These are phyloP conservation scores for Nyctibius grandis DNA, from an alignment of 2,797 vertebrate genomes.

Conservation along the genomic window DNA sequence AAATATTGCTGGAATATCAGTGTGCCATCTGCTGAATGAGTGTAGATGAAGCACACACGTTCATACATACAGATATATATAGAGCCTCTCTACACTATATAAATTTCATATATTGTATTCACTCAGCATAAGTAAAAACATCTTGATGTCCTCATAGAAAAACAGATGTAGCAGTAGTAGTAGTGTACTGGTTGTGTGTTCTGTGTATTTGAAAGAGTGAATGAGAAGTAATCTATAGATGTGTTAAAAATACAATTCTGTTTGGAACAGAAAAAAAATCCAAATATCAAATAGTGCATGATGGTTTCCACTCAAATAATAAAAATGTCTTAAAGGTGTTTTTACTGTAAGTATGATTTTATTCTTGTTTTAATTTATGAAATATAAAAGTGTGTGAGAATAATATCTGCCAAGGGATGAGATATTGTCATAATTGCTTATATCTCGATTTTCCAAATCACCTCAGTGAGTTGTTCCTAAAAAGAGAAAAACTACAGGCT, in stretches of 20 bases:
- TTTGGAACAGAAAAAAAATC: not conserved
- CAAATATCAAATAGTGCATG: not conserved
- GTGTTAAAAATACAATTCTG: not conserved
- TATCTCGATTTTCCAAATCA: not conserved
- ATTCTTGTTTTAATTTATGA: not conserved
- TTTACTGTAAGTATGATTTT: not conserved
- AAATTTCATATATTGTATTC: not conserved
- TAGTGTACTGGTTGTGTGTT: not conserved
- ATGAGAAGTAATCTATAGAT: not conserved
- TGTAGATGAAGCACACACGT: not conserved
- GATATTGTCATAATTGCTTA: not conserved
- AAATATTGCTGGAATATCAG: not conserved
- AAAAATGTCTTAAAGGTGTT: not conserved
- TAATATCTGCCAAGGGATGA: not conserved
- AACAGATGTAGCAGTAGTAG: not conserved
- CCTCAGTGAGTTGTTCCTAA: not conserved
- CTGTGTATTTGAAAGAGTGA: not conserved
- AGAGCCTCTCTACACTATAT: not conserved
- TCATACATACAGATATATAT: not conserved
- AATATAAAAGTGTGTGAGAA: not conserved
- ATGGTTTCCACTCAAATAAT: not conserved
- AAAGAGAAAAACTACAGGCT: not conserved
- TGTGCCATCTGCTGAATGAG: not conserved
- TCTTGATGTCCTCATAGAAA: not conserved
- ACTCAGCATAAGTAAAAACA: not conserved